A percentile compares a stretch with the other conserved stretches of the same genome.
phyloP scores from a whole-genome alignment of 2,113 vertebrate species.

The Menidia beryllina region DNA sequence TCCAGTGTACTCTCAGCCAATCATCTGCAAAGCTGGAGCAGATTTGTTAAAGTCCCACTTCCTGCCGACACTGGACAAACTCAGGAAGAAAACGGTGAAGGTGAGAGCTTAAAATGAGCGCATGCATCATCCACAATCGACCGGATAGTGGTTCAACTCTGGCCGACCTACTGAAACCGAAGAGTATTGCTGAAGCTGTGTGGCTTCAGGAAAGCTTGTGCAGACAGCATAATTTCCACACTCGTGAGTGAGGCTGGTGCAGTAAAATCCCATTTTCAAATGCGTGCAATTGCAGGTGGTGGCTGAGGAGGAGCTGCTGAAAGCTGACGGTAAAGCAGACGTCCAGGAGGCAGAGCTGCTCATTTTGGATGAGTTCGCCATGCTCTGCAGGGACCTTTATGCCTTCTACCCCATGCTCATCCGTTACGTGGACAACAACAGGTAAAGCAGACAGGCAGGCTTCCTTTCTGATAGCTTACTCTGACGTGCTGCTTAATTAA shows the following conservation, averaged over 20 bases:
- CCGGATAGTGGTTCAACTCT: conserved; percentile 2
- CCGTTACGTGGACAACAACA: conserved; percentile 97
- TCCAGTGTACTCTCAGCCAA: conserved; percentile 95
- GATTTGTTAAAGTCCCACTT: conserved; percentile 93
- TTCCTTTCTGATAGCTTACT: background rate
- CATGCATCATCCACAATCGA: background rate
- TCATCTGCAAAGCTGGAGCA: conserved; percentile 94
- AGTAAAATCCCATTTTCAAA: background rate
- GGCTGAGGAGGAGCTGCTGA: conserved; percentile 92
- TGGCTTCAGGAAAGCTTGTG: background rate
- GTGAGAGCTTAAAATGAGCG: conserved; percentile 44
- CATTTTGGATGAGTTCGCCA: conserved; percentile 95
- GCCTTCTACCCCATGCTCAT: conserved; percentile 98
- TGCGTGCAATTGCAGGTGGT: conserved; percentile 77
- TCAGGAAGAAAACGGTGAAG: conserved; percentile 95
- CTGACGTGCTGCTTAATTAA: no score
- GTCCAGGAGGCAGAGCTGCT: conserved; percentile 95
- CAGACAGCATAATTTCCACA: background rate
- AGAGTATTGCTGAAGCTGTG: background rate
- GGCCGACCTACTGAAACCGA: conserved; percentile 10
- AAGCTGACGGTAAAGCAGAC: conserved; percentile 89
- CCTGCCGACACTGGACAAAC: conserved; percentile 93
- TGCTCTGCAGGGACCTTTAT: conserved; percentile 96
- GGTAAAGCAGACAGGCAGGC: conserved; percentile 73
- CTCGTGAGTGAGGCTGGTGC: background rate